phyloP scores from a whole-genome alignment of 2,797 vertebrate genomes.

The Rhinophrynus dorsalis region DNA sequence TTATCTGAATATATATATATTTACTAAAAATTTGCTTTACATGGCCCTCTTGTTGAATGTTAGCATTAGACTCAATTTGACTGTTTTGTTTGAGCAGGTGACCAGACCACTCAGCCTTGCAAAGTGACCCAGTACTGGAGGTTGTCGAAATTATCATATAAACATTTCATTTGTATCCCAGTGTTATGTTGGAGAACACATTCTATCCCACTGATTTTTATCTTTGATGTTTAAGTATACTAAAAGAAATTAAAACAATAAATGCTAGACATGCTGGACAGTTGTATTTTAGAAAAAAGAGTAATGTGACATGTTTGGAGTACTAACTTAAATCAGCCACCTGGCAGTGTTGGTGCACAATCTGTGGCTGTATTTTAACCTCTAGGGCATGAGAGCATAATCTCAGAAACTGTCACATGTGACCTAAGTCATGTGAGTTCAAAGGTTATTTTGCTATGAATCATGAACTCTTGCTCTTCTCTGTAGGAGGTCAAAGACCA shows the following conservation, averaged over 20 bases:
- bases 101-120: too few species aligned
- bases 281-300: conserved; percentile 2
- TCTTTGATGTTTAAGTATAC: neutral
- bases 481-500: conserved; percentile 1
- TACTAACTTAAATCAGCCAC: conserved; percentile 17
- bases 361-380: conserved; percentile 34
- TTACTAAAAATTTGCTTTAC: too few species aligned
- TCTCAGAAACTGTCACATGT: conserved; percentile 22
- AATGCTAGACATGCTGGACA: neutral
- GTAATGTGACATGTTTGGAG: conserved; percentile 32
- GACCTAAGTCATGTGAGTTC: neutral
- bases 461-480: conserved; percentile 7
- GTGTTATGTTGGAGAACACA: neutral
- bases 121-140: too few species aligned
- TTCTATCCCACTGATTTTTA: conserved; percentile 1
- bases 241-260: conserved; percentile 21
- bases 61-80: too few species aligned
- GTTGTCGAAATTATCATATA: too few species aligned
- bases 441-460: conserved; percentile 15
- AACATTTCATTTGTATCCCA: too few species aligned
- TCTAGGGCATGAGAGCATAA: conserved; percentile 21
- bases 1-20: too few species aligned
- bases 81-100: too few species aligned
- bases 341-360: neutral
- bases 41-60: too few species aligned